phyloP scores from a whole-genome alignment of 2,797 vertebrate species.

The Lagocephalus sceleratus region DNA sequence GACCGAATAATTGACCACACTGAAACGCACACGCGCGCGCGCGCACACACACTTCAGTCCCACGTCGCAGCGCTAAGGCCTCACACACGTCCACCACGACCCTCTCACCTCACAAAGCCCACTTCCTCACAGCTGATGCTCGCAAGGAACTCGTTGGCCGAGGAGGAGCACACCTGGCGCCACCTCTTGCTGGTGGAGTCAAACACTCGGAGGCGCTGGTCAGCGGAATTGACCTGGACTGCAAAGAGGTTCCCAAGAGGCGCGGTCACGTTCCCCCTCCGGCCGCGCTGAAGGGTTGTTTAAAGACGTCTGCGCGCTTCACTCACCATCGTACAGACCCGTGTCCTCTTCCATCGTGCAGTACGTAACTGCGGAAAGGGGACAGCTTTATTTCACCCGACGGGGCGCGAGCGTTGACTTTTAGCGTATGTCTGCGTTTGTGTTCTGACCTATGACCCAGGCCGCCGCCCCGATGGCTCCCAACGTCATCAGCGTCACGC shows the following conservation, averaged over 20 bases:
- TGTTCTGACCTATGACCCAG: slow-evolving; percentile 86
- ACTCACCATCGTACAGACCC: slow-evolving; percentile 80
- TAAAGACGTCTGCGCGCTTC: too few species aligned
- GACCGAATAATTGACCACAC: slow-evolving; percentile 80
- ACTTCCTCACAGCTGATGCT: slow-evolving; percentile 89
- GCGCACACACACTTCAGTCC: slow-evolving; percentile 15
- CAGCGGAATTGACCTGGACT: slow-evolving; percentile 87
- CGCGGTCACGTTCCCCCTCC: too few species aligned
- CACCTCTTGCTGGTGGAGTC: slow-evolving; percentile 80
- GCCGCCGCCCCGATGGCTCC: slow-evolving; percentile 81
- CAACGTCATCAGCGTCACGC: slow-evolving; percentile 76
- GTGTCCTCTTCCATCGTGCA: slow-evolving; percentile 78
- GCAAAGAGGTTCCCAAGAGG: slow-evolving; percentile 12
- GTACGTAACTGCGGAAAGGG: slow-evolving; percentile 67
- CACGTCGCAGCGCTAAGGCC: background rate
- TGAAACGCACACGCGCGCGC: slow-evolving; percentile 41
- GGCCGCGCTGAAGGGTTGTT: too few species aligned
- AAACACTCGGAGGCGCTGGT: slow-evolving; percentile 81
- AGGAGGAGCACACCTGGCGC: slow-evolving; percentile 85
- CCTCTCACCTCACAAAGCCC: slow-evolving; percentile 84
- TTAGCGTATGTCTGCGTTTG: slow-evolving; percentile 12
- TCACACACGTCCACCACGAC: background rate
- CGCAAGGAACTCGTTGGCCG: slow-evolving; percentile 80
- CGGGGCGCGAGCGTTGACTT: background rate
- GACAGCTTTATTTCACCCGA: slow-evolving; percentile 1